Base-by-base conservation (phyloP, 2,888 invertebrate genomes). In the Melinopterus prodromus region DNA sequence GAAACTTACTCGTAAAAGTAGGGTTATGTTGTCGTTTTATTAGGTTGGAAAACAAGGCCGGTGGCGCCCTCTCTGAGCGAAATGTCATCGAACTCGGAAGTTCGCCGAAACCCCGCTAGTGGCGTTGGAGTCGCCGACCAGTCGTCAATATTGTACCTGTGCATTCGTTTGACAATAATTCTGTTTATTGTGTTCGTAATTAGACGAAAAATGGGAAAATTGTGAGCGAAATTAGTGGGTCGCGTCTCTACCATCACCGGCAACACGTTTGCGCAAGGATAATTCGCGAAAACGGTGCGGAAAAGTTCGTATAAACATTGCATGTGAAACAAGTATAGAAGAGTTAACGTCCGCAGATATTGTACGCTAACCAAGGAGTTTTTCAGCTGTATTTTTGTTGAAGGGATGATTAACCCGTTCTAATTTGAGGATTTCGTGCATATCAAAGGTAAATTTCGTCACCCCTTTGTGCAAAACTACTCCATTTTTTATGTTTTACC, bases 131-230 rank as follows among this genome's bases (percentile, higher is more conserved):
- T 85, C 83, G 84, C 53, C 53, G 7, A 53, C 53, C 83, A 84
- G 84, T 86, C 87, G 89, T 89, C 88, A 86, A 88, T 88, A 88
- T 86, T 86, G 86, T 86, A 86, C 86, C 84, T 85, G 83, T 84
- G 82, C 82, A 86, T 87, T 53, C 53, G 53, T 84, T 82, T 86
- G 87, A 87, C 87, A 87, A 88, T 87, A 87, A 87, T 87, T 84
- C 85, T 87, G 87, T 88, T 88, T 88, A 87, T 87, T 84, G 84
- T 85, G 82, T 79, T 80, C 81, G 85, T 84, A 86, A 85, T 53
- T 53, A 12, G 12, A 1, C 53, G 53, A 53, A 53, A 82, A 76
- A 26, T 74, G 76, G 77, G 70, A 70, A 82, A 79, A 78, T 71
- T 53, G 71, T 71, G 76, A 77, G 35, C 77, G 70, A 53, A 77